Evolutionary conservation across 2,888 invertebrate species (phyloP), one percentile per base, ranked within the genome.

Genomic region (Adela reaumurella): DNA sequence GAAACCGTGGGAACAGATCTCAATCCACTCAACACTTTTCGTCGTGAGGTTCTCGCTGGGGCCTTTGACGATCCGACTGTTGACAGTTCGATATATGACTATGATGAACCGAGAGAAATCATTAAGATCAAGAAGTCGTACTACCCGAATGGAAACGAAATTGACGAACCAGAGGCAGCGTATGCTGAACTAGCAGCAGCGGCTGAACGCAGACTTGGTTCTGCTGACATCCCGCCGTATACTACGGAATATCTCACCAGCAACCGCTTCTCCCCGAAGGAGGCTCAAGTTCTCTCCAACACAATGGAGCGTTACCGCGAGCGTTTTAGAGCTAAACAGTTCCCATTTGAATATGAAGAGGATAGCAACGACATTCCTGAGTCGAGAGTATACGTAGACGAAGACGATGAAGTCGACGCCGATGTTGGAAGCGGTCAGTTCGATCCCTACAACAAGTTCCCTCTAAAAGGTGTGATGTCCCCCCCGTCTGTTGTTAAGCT

Each of bases 321-420:
- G 54, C 78, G 74, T 54, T 76, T 78, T 52, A 68, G 65, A 10
- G 71, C 68, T 48, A 78, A 78, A 61, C 69, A 72, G 52, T 78
- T 78, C 51, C 78, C 78, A 1, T 78, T 78, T 53, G 77, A 78
- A 59, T 78, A 78, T 54, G 77, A 74, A 58, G 70, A 71, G 52
- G 71, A 71, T 1, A 64, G 61, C 29, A 53, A 53, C n/a, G 76
- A 76, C 17, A 58, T 80, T 43, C 74, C 81, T 6, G 84, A 85
- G 61, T 77, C 74, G 16, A 70, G 84, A 49, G 80, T 83, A 55
- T 84, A 84, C 57, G 70, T 72, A 46, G 82, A 82, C 50, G 83
- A 83, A 59, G 80, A 77, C 35, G 70, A 67, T n/a, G 77, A 74
- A 42, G 77, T 70, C 46, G 81, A 81, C 47, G 56, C 65, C 46